A percentile compares a stretch with the other conserved stretches of the same genome.
Evolutionary conservation across 1,140 invertebrate species (phyloP).

Genomic region (Drosophila erecta): DNA sequence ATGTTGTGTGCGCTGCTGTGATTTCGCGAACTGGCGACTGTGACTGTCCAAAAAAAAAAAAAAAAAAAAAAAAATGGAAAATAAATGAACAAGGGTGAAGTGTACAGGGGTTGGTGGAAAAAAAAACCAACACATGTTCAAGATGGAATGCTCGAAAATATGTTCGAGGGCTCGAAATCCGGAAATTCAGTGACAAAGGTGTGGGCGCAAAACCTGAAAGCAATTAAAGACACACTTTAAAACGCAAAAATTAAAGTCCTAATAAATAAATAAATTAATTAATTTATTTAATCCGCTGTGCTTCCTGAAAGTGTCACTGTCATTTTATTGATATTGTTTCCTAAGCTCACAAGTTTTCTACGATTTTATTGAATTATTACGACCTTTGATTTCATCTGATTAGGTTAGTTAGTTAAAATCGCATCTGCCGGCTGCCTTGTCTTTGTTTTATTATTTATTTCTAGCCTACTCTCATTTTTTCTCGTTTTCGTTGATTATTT

Average conservation of each 20-base stretch:
- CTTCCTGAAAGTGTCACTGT: no score
- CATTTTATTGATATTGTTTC: no score
- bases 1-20: slow-evolving; percentile 49
- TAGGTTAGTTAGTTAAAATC: neutral
- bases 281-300: no score
- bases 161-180: slow-evolving; percentile 10
- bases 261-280: no score
- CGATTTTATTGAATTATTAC: no score
- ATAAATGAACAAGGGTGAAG: slow-evolving; percentile 31
- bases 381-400: no score
- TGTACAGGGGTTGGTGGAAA: slow-evolving; percentile 29
- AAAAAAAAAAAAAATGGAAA: slow-evolving; percentile 18
- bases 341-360: no score
- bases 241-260: no score
- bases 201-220: neutral
- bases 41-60: slow-evolving; percentile 38
- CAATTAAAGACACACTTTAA: no score
- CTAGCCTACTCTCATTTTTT: slow-evolving; percentile 36
- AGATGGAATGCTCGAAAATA: slow-evolving; percentile 70
- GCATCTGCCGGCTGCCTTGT: slow-evolving; percentile 22
- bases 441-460: slow-evolving; percentile 73
- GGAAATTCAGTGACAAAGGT: slow-evolving; percentile 20
- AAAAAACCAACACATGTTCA: slow-evolving; percentile 45
- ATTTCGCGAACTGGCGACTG: slow-evolving; percentile 61
- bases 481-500: slow-evolving; percentile 72